Evolutionary conservation across 1,140 invertebrate genomes (phyloP).

Genomic region (Hyles vespertilio): DNA sequence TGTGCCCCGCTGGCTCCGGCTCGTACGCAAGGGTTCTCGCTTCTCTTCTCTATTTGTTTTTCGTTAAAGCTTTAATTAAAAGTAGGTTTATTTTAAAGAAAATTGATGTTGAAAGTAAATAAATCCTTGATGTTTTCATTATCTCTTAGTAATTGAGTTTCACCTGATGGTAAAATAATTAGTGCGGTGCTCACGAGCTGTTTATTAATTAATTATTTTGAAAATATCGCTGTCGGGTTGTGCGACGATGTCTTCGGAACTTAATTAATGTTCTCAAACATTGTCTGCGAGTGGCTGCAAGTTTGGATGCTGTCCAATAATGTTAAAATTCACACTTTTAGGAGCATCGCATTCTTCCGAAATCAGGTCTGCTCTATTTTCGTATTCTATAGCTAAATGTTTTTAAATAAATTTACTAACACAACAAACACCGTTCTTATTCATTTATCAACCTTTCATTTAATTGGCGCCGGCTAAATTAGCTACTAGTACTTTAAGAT

Average conservation of each 20-base stretch:
- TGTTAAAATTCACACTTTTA: too few relatives aligned
- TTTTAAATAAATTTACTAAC: too few relatives aligned
- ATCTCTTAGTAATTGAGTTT: constrained; percentile 69
- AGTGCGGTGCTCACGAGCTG: constrained; percentile 27
- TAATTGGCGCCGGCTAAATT: too few relatives aligned
- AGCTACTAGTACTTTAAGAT: too few relatives aligned
- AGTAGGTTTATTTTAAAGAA: constrained; percentile 70
- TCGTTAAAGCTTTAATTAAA: constrained; percentile 72
- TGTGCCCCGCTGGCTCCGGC: constrained; percentile 2
- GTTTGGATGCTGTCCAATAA: background rate
- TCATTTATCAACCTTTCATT: too few relatives aligned
- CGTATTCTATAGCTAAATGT: too few relatives aligned
- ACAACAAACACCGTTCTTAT: too few relatives aligned
- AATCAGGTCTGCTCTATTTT: too few relatives aligned
- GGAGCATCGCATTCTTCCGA: too few relatives aligned
- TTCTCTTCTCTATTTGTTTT: constrained; percentile 64
- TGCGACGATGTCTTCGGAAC: background rate
- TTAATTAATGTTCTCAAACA: too few relatives aligned
- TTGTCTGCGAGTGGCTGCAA: constrained; percentile 2
- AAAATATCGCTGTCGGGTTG: constrained; percentile 10
- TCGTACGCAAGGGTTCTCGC: constrained; percentile 47
- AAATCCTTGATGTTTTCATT: constrained; percentile 71
- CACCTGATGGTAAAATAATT: constrained; percentile 53
- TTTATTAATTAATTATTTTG: constrained; percentile 31
- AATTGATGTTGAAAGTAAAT: constrained; percentile 71